Evolutionary conservation across 2,888 invertebrate genomes (phyloP), one percentile per base, ranked within the genome.

Genomic region (Pheosia gnoma): DNA sequence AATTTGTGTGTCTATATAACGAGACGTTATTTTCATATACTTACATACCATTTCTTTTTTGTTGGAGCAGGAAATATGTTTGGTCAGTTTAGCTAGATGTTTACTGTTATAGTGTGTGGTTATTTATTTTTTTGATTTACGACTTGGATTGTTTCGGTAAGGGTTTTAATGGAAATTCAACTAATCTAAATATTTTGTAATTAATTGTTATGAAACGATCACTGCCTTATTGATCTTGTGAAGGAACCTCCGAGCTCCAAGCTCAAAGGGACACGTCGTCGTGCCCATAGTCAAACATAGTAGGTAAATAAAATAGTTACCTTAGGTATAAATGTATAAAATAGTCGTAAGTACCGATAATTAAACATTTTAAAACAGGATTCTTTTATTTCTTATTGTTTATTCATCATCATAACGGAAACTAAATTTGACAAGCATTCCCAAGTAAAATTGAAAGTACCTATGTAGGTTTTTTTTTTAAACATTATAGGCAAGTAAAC

Each of bases 271-370:
- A 84, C 87, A 87, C 86, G 73, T 58, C 86, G 73, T 58, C 61
- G 77, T 79, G 89, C 88, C 89, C 89, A 88, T 90, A 90, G 90
- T 90, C 90, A 90, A 89, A 86, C 82, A 77, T 89, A 89, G 88
- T 83, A 78, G 79, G 77, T 87, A 87, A 84, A 82, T 86, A 78
- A 70, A 69, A 79, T 82, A 90, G 90, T 90, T 90, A 90, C 90
- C 89, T 81, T 90, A 87, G 84, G 65, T 70, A 68, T 88, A 86
- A 82, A 78, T 77, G 88, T 83, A 88, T 86, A 81, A 85, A 83
- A 84, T 88, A 88, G 82, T 67, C 75, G 59, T 88, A 89, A 88
- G 84, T 71, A 81, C 76, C 70, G 70, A 81, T 63, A 86, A 83
- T 84, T 86, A 83, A 86, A 73, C 11, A 61, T 52, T 70, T 74